Evolutionary conservation across 2,797 vertebrate genomes (phyloP).

Genomic region (Falco novaeseelandiae): DNA sequence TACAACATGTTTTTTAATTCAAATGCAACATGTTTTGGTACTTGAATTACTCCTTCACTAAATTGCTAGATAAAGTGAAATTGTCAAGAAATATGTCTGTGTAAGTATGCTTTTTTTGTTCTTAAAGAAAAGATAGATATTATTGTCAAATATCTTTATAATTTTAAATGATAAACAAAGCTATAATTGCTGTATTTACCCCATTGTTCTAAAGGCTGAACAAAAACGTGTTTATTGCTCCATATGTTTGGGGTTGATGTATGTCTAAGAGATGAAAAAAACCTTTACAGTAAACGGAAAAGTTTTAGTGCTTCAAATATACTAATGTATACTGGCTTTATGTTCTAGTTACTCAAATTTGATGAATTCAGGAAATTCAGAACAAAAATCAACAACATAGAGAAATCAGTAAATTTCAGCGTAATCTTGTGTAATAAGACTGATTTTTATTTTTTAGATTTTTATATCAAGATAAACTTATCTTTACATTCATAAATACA

Average conservation of each 20-base stretch:
- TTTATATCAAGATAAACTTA: not conserved
- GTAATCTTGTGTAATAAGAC: not conserved
- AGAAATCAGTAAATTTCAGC: not conserved
- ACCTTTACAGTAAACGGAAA: not conserved
- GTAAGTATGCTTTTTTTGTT: not conserved
- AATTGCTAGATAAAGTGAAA: not conserved
- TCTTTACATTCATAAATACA: not conserved
- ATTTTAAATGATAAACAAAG: not conserved
- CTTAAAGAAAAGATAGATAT: not conserved
- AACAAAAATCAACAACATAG: not conserved
- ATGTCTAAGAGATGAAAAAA: not conserved
- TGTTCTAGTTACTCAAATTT: not conserved
- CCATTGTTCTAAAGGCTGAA: not conserved
- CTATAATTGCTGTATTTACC: fast-evolving
- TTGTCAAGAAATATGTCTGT: not conserved
- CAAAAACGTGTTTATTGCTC: not conserved
- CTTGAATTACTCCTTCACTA: not conserved
- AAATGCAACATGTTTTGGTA: not conserved
- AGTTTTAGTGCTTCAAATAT: not conserved
- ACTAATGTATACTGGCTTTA: not conserved
- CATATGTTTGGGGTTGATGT: not conserved
- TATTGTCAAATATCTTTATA: not conserved
- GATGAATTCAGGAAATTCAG: not conserved
- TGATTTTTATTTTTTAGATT: not conserved
- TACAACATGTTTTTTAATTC: not conserved